These are phyloP conservation scores for Cynocephalus volans DNA, from an alignment of 2,113 vertebrate genomes.

Conservation along the genomic window DNA sequence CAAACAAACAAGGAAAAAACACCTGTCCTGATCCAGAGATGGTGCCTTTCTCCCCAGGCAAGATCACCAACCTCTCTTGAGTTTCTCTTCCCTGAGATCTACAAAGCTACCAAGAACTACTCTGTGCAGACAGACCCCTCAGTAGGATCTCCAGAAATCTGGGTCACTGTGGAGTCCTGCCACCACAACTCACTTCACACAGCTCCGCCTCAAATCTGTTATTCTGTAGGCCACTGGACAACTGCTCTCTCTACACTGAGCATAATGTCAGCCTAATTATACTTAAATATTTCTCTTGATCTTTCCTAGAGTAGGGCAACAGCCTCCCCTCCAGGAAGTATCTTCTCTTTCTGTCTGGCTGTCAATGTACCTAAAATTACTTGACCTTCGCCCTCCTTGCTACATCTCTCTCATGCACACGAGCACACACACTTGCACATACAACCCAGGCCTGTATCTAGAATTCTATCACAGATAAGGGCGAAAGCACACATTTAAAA, in stretches of 20 bases:
- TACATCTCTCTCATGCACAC: not conserved
- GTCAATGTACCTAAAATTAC: not conserved
- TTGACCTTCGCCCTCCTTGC: not conserved
- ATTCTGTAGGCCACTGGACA: not conserved
- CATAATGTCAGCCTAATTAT: not conserved
- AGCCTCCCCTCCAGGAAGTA: not conserved
- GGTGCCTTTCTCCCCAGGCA: not conserved
- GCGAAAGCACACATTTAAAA: not conserved
- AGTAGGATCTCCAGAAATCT: not conserved
- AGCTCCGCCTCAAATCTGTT: too few species aligned
- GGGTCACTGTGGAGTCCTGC: not conserved
- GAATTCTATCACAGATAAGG: not conserved
- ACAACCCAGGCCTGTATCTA: not conserved
- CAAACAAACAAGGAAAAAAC: not conserved
- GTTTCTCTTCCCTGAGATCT: not conserved
- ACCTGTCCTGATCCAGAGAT: not conserved
- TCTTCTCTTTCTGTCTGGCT: not conserved
- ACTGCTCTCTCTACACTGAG: not conserved
- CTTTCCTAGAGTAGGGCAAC: not conserved
- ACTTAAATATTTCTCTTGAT: slow-evolving; percentile 10
- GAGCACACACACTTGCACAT: not conserved
- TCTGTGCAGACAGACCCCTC: too few species aligned
- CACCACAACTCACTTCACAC: not conserved
- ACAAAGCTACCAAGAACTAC: not conserved
- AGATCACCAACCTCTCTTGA: not conserved